Evolutionary conservation across 2,888 invertebrate species (phyloP).

Genomic region (Vanessa cardui): DNA sequence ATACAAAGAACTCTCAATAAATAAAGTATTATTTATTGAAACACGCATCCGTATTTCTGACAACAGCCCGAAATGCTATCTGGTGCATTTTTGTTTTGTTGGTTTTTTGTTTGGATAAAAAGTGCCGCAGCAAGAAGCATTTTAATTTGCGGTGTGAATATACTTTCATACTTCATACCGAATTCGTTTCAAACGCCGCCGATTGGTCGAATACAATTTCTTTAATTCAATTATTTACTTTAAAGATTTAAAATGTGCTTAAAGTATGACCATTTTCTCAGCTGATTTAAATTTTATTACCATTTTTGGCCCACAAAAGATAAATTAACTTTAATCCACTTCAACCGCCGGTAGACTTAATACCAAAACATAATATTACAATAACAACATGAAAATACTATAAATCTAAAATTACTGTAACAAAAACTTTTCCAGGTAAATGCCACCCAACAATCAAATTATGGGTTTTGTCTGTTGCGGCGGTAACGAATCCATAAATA

Average conservation of each 20-base stretch:
- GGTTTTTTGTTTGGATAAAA: slow-evolving; percentile 26
- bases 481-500: slow-evolving; percentile 49
- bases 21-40: slow-evolving; percentile 12
- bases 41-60: slow-evolving; percentile 28
- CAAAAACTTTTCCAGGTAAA: slow-evolving; percentile 12
- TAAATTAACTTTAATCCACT: not conserved
- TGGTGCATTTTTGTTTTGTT: slow-evolving; percentile 24
- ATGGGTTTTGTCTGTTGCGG: slow-evolving; percentile 38
- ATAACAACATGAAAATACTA: not conserved
- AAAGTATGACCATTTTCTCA: slow-evolving; percentile 1
- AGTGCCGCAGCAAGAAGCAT: slow-evolving; percentile 34
- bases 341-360: not conserved
- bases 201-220: slow-evolving; percentile 4
- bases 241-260: not conserved
- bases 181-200: slow-evolving; percentile 6
- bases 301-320: not conserved
- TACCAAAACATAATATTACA: not conserved
- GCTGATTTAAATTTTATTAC: not conserved
- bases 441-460: slow-evolving; percentile 24
- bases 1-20: slow-evolving; percentile 17
- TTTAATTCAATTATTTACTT: slow-evolving; percentile 9
- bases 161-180: slow-evolving; percentile 10
- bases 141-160: slow-evolving; percentile 34
- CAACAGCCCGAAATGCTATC: slow-evolving; percentile 34
- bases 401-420: not conserved